Evolutionary conservation across 2,888 invertebrate species (phyloP).

Genomic region (Phlogophora meticulosa): DNA sequence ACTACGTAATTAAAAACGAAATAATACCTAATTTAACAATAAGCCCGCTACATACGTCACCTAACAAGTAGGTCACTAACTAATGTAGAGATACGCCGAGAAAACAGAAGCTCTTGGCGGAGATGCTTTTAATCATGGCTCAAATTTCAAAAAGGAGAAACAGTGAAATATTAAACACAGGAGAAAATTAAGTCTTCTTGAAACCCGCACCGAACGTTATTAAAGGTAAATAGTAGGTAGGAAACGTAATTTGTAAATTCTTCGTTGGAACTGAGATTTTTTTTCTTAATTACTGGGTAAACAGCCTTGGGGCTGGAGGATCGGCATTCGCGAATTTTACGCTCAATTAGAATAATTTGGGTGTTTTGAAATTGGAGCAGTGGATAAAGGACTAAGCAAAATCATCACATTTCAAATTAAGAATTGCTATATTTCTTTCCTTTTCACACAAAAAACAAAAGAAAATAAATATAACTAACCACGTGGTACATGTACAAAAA

Average conservation of each 20-base stretch:
- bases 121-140: conserved; percentile 26
- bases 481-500: background rate
- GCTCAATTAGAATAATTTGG: background rate
- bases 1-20: background rate
- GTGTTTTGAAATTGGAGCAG: conserved; percentile 10
- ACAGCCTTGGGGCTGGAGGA: background rate
- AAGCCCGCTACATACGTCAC: background rate
- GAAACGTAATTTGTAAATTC: conserved; percentile 38
- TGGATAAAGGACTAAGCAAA: background rate
- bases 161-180: conserved; percentile 48
- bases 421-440: background rate
- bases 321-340: background rate
- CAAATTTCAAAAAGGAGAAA: conserved; percentile 32
- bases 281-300: conserved; percentile 31
- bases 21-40: conserved; percentile 8
- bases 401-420: background rate
- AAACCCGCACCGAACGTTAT: conserved; percentile 49
- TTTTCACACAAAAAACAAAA: no score
- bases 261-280: conserved; percentile 21
- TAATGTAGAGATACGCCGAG: background rate
- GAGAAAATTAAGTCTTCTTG: conserved; percentile 43
- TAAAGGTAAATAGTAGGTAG: conserved; percentile 34
- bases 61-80: background rate
- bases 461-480: no score
- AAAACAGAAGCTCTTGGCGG: background rate